Evolutionary conservation across 2,888 invertebrate genomes (phyloP).

Genomic region (Blastobasis adustella): DNA sequence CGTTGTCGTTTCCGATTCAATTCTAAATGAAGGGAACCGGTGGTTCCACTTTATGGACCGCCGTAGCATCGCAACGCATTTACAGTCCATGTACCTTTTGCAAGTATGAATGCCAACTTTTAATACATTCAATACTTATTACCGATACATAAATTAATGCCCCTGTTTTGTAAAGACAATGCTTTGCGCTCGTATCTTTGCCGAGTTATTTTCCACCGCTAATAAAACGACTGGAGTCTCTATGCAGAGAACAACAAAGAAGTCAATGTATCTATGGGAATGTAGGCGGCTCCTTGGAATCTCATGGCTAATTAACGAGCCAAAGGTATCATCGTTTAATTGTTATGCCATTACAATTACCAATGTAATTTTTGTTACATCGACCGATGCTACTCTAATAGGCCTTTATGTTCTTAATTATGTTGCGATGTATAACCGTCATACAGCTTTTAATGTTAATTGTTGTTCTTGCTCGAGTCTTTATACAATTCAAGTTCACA

Average conservation of each 20-base stretch:
- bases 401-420: constrained; percentile 5
- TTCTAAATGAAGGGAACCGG: constrained; percentile 28
- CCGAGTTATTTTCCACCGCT: too few species aligned
- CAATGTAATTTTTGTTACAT: constrained; percentile 18
- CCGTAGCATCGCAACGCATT: constrained; percentile 11
- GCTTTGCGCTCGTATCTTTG: too few species aligned
- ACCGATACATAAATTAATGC: too few species aligned
- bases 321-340: constrained; percentile 27
- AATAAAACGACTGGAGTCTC: too few species aligned
- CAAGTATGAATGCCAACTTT: neutral
- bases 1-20: constrained; percentile 28
- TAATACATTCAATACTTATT: too few species aligned
- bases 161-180: too few species aligned
- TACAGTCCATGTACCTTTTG: neutral
- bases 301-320: constrained; percentile 28
- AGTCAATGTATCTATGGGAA: too few species aligned
- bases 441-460: too few species aligned
- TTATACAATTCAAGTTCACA: too few species aligned
- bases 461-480: too few species aligned
- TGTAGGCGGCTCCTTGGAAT: neutral
- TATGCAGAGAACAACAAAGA: too few species aligned
- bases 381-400: constrained; percentile 17
- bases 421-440: too few species aligned
- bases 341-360: constrained; percentile 27
- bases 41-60: constrained; percentile 11